Evolutionary conservation across 2,888 invertebrate genomes (phyloP).

Genomic region (Bombylius discolor): DNA sequence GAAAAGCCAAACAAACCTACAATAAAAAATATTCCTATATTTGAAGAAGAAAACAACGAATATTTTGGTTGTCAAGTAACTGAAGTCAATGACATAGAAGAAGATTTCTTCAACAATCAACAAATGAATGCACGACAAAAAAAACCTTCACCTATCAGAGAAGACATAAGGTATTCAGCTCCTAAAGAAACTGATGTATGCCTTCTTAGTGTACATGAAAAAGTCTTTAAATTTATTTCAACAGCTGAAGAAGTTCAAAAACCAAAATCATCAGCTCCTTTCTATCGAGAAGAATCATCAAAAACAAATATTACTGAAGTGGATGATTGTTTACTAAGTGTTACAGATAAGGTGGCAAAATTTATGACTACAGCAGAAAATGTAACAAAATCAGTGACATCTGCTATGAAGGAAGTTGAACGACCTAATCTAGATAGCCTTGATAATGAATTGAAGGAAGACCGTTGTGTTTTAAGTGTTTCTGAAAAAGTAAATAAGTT

Average conservation of each 20-base stretch:
- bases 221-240: constrained; percentile 52
- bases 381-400: constrained; percentile 35
- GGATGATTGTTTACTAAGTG: constrained; percentile 46
- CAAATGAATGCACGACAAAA: constrained; percentile 14
- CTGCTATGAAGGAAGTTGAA: constrained; percentile 25
- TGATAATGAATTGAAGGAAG: constrained; percentile 44
- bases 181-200: constrained; percentile 40
- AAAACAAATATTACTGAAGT: constrained; percentile 19
- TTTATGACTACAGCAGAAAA: constrained; percentile 50
- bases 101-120: constrained; percentile 23
- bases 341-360: constrained; percentile 51
- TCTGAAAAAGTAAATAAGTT: constrained; percentile 54
- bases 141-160: constrained; percentile 16
- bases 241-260: constrained; percentile 39
- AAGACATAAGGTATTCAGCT: constrained; percentile 5
- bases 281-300: constrained; percentile 23
- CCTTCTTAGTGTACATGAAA: constrained; percentile 52
- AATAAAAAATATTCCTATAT: constrained; percentile 40
- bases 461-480: constrained; percentile 49
- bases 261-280: constrained; percentile 30
- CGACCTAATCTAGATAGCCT: constrained; percentile 43
- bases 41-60: constrained; percentile 42
- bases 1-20: constrained; percentile 36
- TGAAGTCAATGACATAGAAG: constrained; percentile 41
- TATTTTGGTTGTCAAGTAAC: constrained; percentile 40